A percentile compares a stretch with the other conserved stretches of the same genome.
These are phyloP conservation scores for Drosophila jambulina DNA, from an alignment of 1,140 invertebrate genomes.

Conservation along the genomic window DNA sequence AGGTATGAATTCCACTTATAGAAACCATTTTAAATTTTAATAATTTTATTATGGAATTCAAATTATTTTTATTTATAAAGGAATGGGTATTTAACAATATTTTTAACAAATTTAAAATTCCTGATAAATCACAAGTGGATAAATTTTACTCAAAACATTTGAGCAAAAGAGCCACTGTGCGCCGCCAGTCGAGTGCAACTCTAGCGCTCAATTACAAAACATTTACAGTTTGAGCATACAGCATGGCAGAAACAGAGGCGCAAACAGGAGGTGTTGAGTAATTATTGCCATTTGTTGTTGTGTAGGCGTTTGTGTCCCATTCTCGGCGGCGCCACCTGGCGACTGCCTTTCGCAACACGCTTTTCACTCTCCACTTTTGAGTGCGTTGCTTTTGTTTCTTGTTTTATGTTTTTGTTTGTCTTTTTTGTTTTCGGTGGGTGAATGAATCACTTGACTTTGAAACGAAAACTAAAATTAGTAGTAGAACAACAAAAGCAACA, in stretches of 20 bases:
- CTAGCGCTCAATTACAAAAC: slow-evolving; percentile 57
- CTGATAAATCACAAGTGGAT: no score
- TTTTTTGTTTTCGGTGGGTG: slow-evolving; percentile 35
- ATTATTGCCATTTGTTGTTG: slow-evolving; percentile 69
- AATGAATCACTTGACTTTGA: slow-evolving; percentile 80
- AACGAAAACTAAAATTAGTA: slow-evolving; percentile 83
- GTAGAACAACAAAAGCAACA: slow-evolving; percentile 42
- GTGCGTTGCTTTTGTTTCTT: slow-evolving; percentile 16
- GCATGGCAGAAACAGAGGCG: slow-evolving; percentile 28
- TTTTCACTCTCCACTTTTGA: slow-evolving; percentile 30
- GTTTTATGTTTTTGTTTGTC: slow-evolving; percentile 43
- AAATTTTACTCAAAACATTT: not conserved
- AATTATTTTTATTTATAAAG: not conserved
- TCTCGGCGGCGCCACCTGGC: slow-evolving; percentile 22
- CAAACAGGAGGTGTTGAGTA: slow-evolving; percentile 62
- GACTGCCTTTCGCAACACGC: slow-evolving; percentile 16
- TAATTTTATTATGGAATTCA: not conserved
- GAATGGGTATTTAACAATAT: not conserved
- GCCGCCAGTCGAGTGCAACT: not conserved
- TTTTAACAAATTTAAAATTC: no score
- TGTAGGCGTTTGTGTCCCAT: slow-evolving; percentile 12
- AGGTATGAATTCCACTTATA: no score
- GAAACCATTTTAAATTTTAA: not conserved
- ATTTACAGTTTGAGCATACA: slow-evolving; percentile 32
- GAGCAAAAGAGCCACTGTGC: not conserved